Conservation (phyloP, 1,140 invertebrate species). For the Dysdera silvatica region DNA sequence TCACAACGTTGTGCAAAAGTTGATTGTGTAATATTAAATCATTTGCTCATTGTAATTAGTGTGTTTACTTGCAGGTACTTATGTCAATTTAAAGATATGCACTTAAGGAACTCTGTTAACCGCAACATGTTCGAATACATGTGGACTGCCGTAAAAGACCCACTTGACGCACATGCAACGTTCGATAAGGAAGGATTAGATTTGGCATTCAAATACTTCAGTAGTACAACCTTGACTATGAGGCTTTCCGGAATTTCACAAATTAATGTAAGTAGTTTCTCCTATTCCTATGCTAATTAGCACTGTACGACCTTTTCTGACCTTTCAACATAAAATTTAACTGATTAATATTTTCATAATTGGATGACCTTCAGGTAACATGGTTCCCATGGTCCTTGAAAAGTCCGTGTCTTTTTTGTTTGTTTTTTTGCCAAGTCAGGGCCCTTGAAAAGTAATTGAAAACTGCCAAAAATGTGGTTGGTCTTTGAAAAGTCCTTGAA, state of each 20-base stretch:
- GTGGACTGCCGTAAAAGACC: constrained; percentile 88
- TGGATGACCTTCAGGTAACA: not conserved
- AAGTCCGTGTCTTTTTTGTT: constrained; percentile 4
- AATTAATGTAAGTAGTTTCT: constrained; percentile 58
- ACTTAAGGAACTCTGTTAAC: constrained; percentile 71
- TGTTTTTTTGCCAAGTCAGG: too few species aligned
- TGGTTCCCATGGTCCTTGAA: not conserved
- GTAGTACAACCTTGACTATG: constrained; percentile 84
- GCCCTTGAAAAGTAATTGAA: too few species aligned
- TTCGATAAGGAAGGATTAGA: constrained; percentile 84
- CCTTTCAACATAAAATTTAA: not conserved
- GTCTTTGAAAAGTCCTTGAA: too few species aligned
- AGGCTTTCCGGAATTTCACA: constrained; percentile 82
- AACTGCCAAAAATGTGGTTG: too few species aligned
- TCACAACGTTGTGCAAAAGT: too few species aligned
- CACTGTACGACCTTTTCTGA: not conserved
- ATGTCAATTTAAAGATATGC: constrained; percentile 84
- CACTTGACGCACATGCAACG: constrained; percentile 70
- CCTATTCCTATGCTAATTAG: not conserved
- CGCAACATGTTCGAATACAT: constrained; percentile 92
- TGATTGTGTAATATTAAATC: too few species aligned
- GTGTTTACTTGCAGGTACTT: constrained; percentile 55
- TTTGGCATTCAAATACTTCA: constrained; percentile 90
- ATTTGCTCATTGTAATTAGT: too few species aligned
- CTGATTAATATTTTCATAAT: not conserved